Conservation (phyloP, 35 echinoderm and acorn worm genomes). For the Nesometra sesokonis region DNA sequence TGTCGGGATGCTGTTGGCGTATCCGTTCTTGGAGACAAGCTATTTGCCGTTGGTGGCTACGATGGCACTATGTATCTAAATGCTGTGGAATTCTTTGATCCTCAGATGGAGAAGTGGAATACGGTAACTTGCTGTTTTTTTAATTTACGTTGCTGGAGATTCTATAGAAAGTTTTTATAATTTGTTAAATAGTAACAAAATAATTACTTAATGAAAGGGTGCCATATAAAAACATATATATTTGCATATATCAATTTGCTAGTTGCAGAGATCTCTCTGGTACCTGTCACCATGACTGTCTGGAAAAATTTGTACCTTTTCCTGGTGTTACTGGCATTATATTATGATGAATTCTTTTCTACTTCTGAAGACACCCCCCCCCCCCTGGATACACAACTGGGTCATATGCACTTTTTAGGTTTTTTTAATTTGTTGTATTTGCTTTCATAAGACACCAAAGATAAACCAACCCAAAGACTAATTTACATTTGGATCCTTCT, state of each 20-base stretch:
- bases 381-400: no score
- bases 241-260: neutral
- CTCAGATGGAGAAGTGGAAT: slow-evolving; percentile 61
- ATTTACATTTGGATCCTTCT: no score
- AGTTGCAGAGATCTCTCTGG: neutral
- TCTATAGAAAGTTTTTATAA: neutral
- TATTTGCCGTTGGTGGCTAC: slow-evolving; percentile 92
- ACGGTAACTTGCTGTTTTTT: slow-evolving; percentile 29
- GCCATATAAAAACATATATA: neutral
- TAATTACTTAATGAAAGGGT: neutral
- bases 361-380: no score
- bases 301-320: no score
- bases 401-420: no score
- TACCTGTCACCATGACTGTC: no score
- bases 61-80: slow-evolving; percentile 76
- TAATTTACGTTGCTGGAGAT: neutral
- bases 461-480: no score
- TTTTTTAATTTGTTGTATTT: no score
- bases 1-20: slow-evolving; percentile 92
- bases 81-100: slow-evolving; percentile 87
- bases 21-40: slow-evolving; percentile 67
- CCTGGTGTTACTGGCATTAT: no score
- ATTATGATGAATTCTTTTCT: no score
- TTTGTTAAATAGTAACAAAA: neutral
- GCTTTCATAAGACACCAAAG: no score